Conservation (phyloP, 2,113 vertebrate species). For the Anthoscopus minutus region DNA sequence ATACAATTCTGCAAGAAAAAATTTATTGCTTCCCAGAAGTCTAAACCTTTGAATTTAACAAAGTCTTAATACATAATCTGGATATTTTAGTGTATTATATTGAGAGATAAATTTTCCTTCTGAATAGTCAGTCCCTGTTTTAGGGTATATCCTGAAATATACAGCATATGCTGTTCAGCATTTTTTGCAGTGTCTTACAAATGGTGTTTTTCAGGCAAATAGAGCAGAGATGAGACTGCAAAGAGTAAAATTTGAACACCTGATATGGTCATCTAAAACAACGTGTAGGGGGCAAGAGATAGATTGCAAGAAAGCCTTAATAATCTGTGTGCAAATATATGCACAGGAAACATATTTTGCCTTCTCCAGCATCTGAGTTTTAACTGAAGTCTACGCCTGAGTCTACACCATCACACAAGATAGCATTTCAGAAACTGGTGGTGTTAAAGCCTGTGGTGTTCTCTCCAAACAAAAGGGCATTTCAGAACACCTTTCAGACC, state of each 20-base stretch:
- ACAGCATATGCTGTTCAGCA: not conserved
- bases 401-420: fast-evolving
- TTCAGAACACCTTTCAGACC: not conserved
- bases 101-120: not conserved
- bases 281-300: not conserved
- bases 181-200: not conserved
- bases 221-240: not conserved
- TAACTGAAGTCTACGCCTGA: not conserved
- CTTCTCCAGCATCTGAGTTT: not conserved
- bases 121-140: not conserved
- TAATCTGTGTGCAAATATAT: not conserved
- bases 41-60: not conserved
- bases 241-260: not conserved
- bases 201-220: not conserved
- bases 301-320: not conserved
- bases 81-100: not conserved
- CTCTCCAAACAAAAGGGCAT: not conserved
- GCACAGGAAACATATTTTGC: fast-evolving
- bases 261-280: not conserved
- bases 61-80: not conserved
- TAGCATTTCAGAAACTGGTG: not conserved
- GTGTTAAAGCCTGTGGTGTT: not conserved
- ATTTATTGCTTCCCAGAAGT: not conserved
- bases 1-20: not conserved
- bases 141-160: not conserved